Evolutionary conservation across 1,140 invertebrate genomes (phyloP), one percentile per base, ranked within the genome.

Genomic region (Mercenaria mercenaria): DNA sequence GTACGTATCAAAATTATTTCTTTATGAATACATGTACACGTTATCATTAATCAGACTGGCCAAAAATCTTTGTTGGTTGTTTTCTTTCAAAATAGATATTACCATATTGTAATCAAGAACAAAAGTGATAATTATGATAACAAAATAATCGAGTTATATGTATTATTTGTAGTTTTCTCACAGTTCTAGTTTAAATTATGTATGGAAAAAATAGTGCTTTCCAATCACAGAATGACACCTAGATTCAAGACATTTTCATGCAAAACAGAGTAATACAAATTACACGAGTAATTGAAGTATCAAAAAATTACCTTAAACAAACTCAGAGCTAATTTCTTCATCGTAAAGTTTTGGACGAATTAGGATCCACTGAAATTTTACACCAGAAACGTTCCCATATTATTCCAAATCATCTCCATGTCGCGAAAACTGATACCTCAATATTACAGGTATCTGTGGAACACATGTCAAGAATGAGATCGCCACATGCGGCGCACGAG

Each of bases 401-500:
- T 64, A 47, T 8, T 8, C 6, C 6, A 47, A 47, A 47, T 47
- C 59, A 64, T 29, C n/a, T 64, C n/a, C 4, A 18, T 10, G n/a
- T 64, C 59, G 10, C 59, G 59, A 64, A 64, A 64, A 64, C 59
- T 64, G n/a, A 64, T 29, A n/a, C 59, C 59, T 56, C 52, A 64
- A 26, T 4, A 29, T n/a, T 56, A 26, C 26, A 64, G 59, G 59
- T 64, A 64, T 29, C 59, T 10, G 6, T 8, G 29, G n/a, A 20
- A 64, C 59, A n/a, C 26, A n/a, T 56, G 23, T 56, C 52, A 15
- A 4, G n/a, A 64, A 29, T 64, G 15, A 64, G 59, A 64, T 29
- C 59, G 59, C 6, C 59, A 20, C 59, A 56, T 64, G 59, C 59
- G 15, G 59, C 59, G 59, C 59, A 64, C 59, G 59, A 64, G 59